A percentile compares a stretch with the other conserved stretches of the same genome.
Conservation (phyloP, 2,797 vertebrate species). For the Astyanax mexicanus region DNA sequence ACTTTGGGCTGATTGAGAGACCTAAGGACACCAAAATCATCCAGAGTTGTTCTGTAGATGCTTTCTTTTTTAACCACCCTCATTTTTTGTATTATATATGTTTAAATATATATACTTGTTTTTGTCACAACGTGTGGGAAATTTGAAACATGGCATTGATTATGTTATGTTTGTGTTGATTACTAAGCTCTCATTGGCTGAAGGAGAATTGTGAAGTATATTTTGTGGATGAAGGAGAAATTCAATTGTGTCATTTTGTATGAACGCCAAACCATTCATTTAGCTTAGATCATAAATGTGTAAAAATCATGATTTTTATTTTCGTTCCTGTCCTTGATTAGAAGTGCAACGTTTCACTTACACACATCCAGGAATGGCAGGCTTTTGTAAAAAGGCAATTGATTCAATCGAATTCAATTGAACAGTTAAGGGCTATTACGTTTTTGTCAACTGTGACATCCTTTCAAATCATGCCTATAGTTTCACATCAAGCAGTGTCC, state of each 20-base stretch:
- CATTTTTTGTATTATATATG: conserved; percentile 58
- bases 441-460: conserved; percentile 12
- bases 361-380: not conserved
- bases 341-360: conserved; percentile 1
- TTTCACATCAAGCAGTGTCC: not conserved
- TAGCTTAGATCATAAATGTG: conserved; percentile 51
- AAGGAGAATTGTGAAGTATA: conserved; percentile 55
- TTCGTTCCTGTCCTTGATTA: conserved; percentile 13
- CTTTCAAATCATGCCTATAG: not conserved
- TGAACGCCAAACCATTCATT: conserved; percentile 46
- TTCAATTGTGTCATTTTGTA: conserved; percentile 42
- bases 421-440: conserved; percentile 27
- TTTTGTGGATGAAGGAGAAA: conserved; percentile 47
- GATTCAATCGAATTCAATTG: not conserved
- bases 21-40: conserved; percentile 66
- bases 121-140: conserved; percentile 47
- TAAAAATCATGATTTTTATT: conserved; percentile 26
- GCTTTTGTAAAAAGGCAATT: not conserved
- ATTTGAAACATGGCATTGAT: conserved; percentile 46
- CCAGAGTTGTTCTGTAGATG: conserved; percentile 75
- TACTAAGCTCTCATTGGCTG: conserved; percentile 42
- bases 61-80: conserved; percentile 73
- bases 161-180: conserved; percentile 50
- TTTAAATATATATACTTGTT: conserved; percentile 56
- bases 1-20: conserved; percentile 75